A percentile compares a stretch with the other conserved stretches of the same genome.
phyloP scores from a whole-genome alignment of 2,888 invertebrate genomes.

The Epicampocera succincta region DNA sequence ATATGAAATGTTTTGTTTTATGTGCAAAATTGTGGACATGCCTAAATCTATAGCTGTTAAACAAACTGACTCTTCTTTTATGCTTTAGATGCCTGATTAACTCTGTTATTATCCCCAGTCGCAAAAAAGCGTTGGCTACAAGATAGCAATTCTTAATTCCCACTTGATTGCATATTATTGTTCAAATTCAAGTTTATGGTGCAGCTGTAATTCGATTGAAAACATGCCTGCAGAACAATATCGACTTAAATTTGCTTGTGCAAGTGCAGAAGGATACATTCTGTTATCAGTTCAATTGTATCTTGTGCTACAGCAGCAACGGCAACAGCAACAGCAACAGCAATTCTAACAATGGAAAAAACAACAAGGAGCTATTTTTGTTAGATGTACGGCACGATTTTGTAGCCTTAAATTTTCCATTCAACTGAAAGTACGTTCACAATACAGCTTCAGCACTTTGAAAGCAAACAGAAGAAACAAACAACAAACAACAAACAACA shows the following conservation, averaged over 20 bases:
- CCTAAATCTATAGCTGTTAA: too few relatives aligned
- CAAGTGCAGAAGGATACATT: constrained; percentile 21
- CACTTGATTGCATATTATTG: constrained; percentile 25
- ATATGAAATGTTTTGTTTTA: too few relatives aligned
- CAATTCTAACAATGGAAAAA: constrained; percentile 9
- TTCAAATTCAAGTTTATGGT: background rate
- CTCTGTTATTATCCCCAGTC: too few relatives aligned
- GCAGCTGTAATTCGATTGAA: background rate
- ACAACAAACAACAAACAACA: constrained; percentile 6
- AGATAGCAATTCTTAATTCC: background rate
- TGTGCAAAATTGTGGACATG: too few relatives aligned
- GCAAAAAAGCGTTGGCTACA: background rate
- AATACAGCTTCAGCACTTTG: constrained; percentile 19
- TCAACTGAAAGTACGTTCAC: constrained; percentile 32
- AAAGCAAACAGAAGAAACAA: constrained; percentile 8
- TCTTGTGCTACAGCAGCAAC: constrained; percentile 13
- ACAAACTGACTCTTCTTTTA: too few relatives aligned
- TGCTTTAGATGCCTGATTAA: too few relatives aligned
- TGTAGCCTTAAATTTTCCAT: constrained; percentile 19
- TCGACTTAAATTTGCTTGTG: constrained; percentile 6
- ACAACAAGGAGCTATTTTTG: background rate
- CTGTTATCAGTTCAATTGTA: constrained; percentile 44
- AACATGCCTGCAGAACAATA: background rate
- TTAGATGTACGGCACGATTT: constrained; percentile 56
- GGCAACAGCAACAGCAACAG: too few relatives aligned